Conservation (phyloP, 2,888 invertebrate genomes). For the Slavum lentiscoides region DNA sequence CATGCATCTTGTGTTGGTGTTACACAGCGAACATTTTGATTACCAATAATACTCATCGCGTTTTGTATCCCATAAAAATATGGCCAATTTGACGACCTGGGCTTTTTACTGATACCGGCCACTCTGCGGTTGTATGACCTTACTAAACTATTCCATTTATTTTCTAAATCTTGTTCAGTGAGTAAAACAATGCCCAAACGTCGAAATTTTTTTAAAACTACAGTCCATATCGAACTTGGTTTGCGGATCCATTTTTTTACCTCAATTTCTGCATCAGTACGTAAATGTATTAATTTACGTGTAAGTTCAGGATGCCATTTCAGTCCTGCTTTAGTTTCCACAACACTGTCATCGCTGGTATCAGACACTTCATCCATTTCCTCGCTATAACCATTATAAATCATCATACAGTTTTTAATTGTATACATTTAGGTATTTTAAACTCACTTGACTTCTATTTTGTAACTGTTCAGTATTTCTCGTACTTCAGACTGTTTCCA, state of each 20-base stretch:
- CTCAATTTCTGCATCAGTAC: constrained; percentile 43
- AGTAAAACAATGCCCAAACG: constrained; percentile 46
- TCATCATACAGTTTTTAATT: no score
- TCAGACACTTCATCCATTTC: constrained; percentile 28
- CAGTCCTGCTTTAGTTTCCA: constrained; percentile 32
- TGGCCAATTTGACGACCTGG: constrained; percentile 23
- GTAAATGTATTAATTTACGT: constrained; percentile 43
- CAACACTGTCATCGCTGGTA: constrained; percentile 36
- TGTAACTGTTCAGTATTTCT: constrained; percentile 32
- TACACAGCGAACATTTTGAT: constrained; percentile 15
- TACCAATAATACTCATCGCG: constrained; percentile 29
- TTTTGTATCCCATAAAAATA: constrained; percentile 39
- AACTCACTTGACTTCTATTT: constrained; percentile 30
- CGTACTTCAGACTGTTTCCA: constrained; percentile 45
- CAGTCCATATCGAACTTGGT: constrained; percentile 51
- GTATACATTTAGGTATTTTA: neutral
- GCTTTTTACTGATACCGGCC: constrained; percentile 39
- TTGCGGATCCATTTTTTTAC: constrained; percentile 50
- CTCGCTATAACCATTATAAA: constrained; percentile 2
- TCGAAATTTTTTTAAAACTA: constrained; percentile 51
- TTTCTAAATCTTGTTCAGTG: constrained; percentile 54
- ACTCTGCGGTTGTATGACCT: constrained; percentile 49
- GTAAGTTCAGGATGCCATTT: constrained; percentile 45
- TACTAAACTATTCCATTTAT: constrained; percentile 54
- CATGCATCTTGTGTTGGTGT: neutral